Evolutionary conservation across 2,797 vertebrate genomes (phyloP).

Genomic region (Sphenopsis melanotis): DNA sequence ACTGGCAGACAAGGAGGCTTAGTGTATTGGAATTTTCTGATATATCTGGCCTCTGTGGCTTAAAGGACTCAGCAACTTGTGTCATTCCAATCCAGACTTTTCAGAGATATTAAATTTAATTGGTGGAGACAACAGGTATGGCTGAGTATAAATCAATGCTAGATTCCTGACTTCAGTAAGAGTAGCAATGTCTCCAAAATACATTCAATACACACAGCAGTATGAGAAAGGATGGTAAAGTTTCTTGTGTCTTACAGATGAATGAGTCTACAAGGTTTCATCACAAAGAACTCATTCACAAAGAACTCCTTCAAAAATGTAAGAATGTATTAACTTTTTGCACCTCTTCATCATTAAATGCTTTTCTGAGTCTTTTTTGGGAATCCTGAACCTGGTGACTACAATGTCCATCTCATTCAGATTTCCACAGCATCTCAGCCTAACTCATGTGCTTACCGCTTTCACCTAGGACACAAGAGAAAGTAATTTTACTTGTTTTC

Average conservation of each 20-base stretch:
- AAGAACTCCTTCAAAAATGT: background rate
- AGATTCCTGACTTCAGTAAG: background rate
- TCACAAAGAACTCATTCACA: background rate
- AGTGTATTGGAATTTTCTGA: background rate
- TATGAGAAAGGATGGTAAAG: background rate
- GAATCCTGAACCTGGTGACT: background rate
- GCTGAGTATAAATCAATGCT: background rate
- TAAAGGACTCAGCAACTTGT: background rate
- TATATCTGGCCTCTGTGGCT: background rate
- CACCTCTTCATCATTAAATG: background rate
- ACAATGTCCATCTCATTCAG: background rate
- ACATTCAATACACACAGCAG: background rate
- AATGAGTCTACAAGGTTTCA: background rate
- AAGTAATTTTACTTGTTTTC: background rate
- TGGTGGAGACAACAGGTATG: background rate
- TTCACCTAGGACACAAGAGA: background rate
- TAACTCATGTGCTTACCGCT: background rate
- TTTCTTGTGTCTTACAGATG: background rate
- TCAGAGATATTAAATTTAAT: background rate
- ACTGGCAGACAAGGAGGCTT: background rate
- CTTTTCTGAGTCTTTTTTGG: background rate
- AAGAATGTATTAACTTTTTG: background rate
- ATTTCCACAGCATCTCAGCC: background rate
- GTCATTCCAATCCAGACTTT: background rate
- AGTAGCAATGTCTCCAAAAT: background rate